Percentiles rank a stretch among this genome's conserved stretches.
Evolutionary conservation across 2,888 invertebrate species (phyloP).

Genomic region (Perithous albicinctus): DNA sequence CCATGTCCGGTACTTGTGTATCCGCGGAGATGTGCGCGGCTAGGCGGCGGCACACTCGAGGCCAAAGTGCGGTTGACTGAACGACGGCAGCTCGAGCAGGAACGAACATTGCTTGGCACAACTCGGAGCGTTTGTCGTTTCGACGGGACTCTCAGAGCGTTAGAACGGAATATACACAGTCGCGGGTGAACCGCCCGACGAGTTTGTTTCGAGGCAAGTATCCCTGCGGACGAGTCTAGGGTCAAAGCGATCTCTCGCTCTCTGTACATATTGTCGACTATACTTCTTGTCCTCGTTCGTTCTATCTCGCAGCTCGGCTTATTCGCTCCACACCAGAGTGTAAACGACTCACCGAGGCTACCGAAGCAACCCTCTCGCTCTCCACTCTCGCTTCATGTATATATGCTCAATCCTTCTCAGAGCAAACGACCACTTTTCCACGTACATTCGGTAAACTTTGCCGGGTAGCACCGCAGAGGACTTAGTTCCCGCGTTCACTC

Average conservation of each 20-base stretch:
- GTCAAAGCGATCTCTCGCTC: constrained; percentile 67
- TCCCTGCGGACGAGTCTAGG: constrained; percentile 36
- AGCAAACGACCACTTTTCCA: constrained; percentile 55
- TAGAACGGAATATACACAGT: constrained; percentile 7
- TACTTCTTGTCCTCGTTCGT: constrained; percentile 15
- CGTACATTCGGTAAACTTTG: constrained; percentile 51
- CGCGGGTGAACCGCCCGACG: constrained; percentile 42
- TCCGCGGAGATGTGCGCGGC: constrained; percentile 48
- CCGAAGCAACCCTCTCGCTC: constrained; percentile 42
- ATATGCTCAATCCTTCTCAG: constrained; percentile 21
- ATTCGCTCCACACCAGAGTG: constrained; percentile 32
- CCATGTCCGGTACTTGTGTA: constrained; percentile 66
- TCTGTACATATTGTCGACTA: constrained; percentile 41
- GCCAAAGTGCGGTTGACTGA: constrained; percentile 37
- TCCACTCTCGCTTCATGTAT: background rate
- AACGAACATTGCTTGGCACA: constrained; percentile 55
- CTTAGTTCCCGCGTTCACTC: constrained; percentile 37
- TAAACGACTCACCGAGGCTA: constrained; percentile 56
- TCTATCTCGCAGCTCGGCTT: constrained; percentile 23
- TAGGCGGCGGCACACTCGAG: constrained; percentile 24
- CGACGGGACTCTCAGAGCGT: constrained; percentile 52
- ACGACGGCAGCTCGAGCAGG: constrained; percentile 1
- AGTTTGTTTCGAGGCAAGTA: constrained; percentile 69
- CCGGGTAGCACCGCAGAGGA: constrained; percentile 26
- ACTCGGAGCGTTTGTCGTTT: constrained; percentile 61